phyloP scores from a whole-genome alignment of 2,797 vertebrate species.

The Schizothorax lantsangensis region DNA sequence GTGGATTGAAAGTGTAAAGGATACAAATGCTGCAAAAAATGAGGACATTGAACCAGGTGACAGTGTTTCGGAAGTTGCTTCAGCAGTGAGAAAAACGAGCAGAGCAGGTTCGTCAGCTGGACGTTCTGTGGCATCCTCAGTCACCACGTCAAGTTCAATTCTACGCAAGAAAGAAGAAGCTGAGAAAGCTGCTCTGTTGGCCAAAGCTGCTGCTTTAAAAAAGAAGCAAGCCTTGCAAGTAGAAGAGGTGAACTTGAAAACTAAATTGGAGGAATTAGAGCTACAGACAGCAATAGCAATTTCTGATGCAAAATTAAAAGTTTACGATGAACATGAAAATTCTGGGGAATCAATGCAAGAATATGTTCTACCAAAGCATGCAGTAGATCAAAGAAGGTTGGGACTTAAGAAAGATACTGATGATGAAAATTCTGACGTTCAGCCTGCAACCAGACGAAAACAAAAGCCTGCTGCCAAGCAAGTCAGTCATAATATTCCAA shows the following conservation, averaged over 20 bases:
- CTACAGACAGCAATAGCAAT: background rate
- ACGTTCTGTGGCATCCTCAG: background rate
- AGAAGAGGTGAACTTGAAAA: background rate
- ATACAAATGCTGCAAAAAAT: constrained; percentile 1
- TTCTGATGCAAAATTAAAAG: constrained; percentile 1
- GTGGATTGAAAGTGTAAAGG: background rate
- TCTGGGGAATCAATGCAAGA: background rate
- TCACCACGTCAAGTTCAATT: background rate
- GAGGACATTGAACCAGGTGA: background rate
- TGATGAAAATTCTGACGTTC: background rate
- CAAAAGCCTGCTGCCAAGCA: background rate
- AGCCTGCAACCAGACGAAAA: background rate
- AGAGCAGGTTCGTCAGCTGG: background rate
- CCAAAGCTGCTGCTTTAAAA: constrained; percentile 4
- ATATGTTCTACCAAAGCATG: background rate
- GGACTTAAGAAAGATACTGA: background rate
- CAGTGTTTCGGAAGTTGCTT: background rate
- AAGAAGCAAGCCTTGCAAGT: background rate
- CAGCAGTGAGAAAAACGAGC: background rate
- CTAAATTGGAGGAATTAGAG: background rate
- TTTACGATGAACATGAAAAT: background rate
- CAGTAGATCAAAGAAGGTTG: background rate
- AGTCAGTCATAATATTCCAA: background rate
- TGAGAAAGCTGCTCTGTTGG: background rate
- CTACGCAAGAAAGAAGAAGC: background rate